Conservation (phyloP, 1,140 invertebrate species). For the Trachymyrmex cornetzi region DNA sequence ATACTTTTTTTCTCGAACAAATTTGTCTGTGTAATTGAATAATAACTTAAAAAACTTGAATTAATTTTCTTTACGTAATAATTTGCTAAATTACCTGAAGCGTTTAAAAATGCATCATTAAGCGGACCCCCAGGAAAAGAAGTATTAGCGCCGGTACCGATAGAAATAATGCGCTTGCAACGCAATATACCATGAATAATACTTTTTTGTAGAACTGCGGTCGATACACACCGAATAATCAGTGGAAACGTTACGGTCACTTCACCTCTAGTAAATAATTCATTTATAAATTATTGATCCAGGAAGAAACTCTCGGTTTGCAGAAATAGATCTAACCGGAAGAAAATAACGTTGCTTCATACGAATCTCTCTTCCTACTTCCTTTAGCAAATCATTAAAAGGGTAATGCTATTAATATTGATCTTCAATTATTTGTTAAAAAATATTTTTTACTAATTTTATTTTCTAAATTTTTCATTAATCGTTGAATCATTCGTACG, state of each 20-base stretch:
- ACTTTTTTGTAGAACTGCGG: slow-evolving; percentile 3
- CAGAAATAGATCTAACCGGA: not conserved
- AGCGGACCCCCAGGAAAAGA: not conserved
- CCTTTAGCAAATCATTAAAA: not conserved
- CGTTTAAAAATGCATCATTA: slow-evolving; percentile 4
- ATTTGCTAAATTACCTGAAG: not conserved
- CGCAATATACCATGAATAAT: slow-evolving; percentile 40
- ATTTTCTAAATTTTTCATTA: not conserved
- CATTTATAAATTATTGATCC: slow-evolving; percentile 62
- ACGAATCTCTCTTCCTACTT: not conserved
- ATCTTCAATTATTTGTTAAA: not conserved
- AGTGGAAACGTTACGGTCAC: slow-evolving; percentile 42
- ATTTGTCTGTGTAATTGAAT: not conserved
- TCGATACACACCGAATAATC: slow-evolving; percentile 28
- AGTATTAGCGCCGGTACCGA: not conserved
- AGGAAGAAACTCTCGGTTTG: slow-evolving; percentile 5
- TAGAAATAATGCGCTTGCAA: slow-evolving; percentile 14
- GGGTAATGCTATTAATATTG: not conserved
- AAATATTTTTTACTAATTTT: not conserved
- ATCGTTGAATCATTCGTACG: not conserved
- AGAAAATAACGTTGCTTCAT: slow-evolving; percentile 5
- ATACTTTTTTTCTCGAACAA: not conserved
- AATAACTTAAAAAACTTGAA: slow-evolving; percentile 25
- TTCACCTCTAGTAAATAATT: slow-evolving; percentile 75
- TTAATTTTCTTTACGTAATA: slow-evolving; percentile 9